Base-by-base conservation (phyloP, 2,797 vertebrate species). In the Sebastes cheni region DNA sequence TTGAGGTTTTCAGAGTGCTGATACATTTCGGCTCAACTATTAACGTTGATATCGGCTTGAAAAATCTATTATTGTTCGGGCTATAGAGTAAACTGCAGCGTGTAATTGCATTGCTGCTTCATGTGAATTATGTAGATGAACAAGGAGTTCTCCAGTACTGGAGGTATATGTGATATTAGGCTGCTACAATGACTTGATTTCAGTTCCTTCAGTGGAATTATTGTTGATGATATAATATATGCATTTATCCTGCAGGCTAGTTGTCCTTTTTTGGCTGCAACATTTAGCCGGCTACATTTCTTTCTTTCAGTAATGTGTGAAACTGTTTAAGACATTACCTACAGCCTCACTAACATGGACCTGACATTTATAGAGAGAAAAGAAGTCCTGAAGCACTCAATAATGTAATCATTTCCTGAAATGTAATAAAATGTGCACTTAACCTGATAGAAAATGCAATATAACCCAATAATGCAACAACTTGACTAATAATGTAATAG, bases 311-410 rank as follows among this genome's bases (percentile, higher is more conserved):
- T 50, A 20, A 20, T 20, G 46, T 50, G 46, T 50, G 18, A 3
- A 50, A 50, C 46, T 50, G 46, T 50, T 50, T 50, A 50, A 50
- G 46, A 8, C 16, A 42, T 69, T 12, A 60, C 74, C 42, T 75
- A 6, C 67, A 75, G 70, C 23, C 30, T 72, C 29, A 20, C 84
- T 77, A 58, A 54, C 70, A 70, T 25, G 8, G 42, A 79, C 30
- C 52, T 52, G 32, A 1, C 61, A 25, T 86, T 86, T 70, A 67
- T 36, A 67, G 59, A 74, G n/a, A 71, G 32, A 36, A 65, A 72
- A 59, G 7, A 61, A 36, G 32, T 14, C 34, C 13, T 32, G 29
- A n/a, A 61, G 29, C 29, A 32, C 1, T 20, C 29, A 32, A 34
- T 62, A 13, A n/a, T 58, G 55, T 16, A 58, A 27, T 25, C 0